phyloP scores from a whole-genome alignment of 2,888 invertebrate species.

The Drosophila hamatofila region DNA sequence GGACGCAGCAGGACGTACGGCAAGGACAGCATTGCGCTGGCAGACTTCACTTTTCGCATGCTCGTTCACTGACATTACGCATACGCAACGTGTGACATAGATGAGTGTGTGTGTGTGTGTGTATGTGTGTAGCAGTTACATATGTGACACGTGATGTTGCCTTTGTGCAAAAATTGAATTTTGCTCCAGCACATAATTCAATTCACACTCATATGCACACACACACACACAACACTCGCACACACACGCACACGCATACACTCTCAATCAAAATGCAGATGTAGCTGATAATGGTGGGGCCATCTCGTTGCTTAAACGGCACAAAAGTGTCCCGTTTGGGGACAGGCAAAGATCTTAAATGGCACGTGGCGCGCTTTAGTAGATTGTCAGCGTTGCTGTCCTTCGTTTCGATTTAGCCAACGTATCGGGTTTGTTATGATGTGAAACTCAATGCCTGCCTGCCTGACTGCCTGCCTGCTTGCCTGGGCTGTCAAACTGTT shows the following conservation, averaged over 20 bases:
- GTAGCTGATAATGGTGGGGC: slow-evolving; percentile 27
- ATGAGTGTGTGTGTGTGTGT: background rate
- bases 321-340: slow-evolving; percentile 26
- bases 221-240: background rate
- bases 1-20: slow-evolving; percentile 15
- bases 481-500: slow-evolving; percentile 24
- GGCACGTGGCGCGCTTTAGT: slow-evolving; percentile 33
- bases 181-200: slow-evolving; percentile 66
- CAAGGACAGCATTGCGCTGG: slow-evolving; percentile 13
- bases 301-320: slow-evolving; percentile 25
- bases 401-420: slow-evolving; percentile 10
- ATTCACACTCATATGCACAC: slow-evolving; percentile 61
- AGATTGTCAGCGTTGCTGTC: slow-evolving; percentile 18
- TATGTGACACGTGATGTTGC: slow-evolving; percentile 29
- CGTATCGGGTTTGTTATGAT: slow-evolving; percentile 43
- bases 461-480: background rate
- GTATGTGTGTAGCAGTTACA: slow-evolving; percentile 3
- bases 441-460: slow-evolving; percentile 45
- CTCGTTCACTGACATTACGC: slow-evolving; percentile 33
- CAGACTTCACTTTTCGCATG: slow-evolving; percentile 7
- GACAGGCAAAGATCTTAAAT: slow-evolving; percentile 34
- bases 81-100: slow-evolving; percentile 61
- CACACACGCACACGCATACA: background rate
- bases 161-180: slow-evolving; percentile 73
- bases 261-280: slow-evolving; percentile 38